Base-by-base conservation (phyloP, 2,797 vertebrate genomes). In the Oceanodroma leucorhoa region DNA sequence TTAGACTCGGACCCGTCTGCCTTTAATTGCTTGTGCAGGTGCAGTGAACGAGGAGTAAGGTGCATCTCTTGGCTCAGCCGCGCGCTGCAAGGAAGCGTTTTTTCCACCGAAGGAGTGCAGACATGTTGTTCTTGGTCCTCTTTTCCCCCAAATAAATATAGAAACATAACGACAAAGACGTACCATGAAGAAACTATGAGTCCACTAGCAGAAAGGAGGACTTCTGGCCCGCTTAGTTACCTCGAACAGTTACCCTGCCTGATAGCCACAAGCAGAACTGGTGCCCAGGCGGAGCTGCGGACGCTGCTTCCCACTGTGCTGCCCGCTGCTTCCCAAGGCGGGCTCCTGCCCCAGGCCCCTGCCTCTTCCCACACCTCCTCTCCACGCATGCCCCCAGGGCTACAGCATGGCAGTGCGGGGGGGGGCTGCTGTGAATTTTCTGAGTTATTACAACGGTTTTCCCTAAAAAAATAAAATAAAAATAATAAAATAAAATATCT, bases 341-440 rank as follows among this genome's bases (percentile, higher is more conserved):
- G 38, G 8, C 24, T 71, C 66, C 71, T 34, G 38, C 45, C n/a
- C n/a, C 6, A 3, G 2, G 38, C 20, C 32, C 43, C 50, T 43
- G 32, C 57, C 43, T 22, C 9, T 17, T 16, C 29, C 69, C 24
- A 0, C 3, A 3, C 24, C 40, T 18, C 46, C 36, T 20, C n/a
- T 7, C 62, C 55, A 16, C 1, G 1, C 1, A 1, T 23, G 26
- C 29, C 55, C 40, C 41, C 11, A 12, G 19, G 32, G 9, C 71
- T 27, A 3, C 1, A 2, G n/a, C 50, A 30, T 6, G 1, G 38
- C 10, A 34, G 30, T 8, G 22, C 3, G 1, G 19, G 18, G 19
- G 18, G 18, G 5, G 13, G 24, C 15, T 6, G 4, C 6, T 6
- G 6, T 15, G 26, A 21, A 26, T 60, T 48, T 45, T 18, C 24